Conservation (phyloP, 2,113 vertebrate species). For the Cephalopterus ornatus region DNA sequence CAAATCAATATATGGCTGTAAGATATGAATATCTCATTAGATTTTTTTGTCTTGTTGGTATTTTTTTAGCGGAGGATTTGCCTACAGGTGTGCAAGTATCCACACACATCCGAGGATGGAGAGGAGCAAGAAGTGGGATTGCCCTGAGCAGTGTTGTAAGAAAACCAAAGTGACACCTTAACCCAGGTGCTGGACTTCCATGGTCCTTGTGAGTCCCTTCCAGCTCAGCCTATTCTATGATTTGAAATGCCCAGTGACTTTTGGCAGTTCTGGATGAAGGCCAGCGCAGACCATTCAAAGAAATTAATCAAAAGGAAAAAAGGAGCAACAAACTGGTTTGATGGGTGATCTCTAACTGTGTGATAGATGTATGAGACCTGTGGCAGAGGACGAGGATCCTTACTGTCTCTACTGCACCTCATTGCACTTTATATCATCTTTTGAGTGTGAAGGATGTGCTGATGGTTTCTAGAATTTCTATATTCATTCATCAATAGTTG, state of each 20-base stretch:
- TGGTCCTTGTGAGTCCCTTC: not conserved
- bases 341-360: not conserved
- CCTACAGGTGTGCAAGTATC: not conserved
- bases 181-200: not conserved
- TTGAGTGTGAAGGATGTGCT: not conserved
- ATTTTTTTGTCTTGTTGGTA: rapidly evolving
- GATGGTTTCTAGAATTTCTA: not conserved
- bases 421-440: not conserved
- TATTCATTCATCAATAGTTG: not conserved
- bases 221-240: no score
- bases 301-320: not conserved
- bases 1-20: not conserved
- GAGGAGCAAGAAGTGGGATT: not conserved
- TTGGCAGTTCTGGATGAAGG: not conserved
- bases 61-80: not conserved
- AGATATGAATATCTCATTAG: not conserved
- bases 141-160: not conserved
- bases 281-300: not conserved
- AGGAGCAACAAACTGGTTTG: not conserved
- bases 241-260: not conserved
- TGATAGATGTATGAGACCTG: not conserved
- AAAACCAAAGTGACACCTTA: not conserved
- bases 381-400: not conserved
- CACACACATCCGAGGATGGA: not conserved
- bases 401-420: not conserved